Evolutionary conservation across 2,888 invertebrate genomes (phyloP).

Genomic region (Eurois occulta): DNA sequence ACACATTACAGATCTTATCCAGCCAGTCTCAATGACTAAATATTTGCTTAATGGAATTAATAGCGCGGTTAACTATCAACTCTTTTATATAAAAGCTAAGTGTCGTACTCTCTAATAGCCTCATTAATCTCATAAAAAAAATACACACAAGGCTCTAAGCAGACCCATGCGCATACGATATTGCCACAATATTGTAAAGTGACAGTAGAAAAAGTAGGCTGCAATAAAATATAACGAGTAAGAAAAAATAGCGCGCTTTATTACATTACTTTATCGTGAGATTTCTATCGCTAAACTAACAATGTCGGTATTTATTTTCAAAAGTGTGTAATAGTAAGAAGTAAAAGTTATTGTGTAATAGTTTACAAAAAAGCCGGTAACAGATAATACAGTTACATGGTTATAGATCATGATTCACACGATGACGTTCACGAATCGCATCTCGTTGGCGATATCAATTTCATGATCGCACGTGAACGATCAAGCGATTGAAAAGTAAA

Average conservation of each 20-base stretch:
- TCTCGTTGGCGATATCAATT: conserved; percentile 55
- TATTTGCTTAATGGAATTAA: conserved; percentile 60
- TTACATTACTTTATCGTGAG: conserved; percentile 73
- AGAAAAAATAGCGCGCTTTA: conserved; percentile 51
- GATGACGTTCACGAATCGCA: conserved; percentile 56
- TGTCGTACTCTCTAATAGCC: conserved; percentile 51
- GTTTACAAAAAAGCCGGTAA: conserved; percentile 60
- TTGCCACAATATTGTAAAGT: conserved; percentile 37
- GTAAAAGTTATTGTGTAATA: conserved; percentile 69
- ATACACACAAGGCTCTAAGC: conserved; percentile 7
- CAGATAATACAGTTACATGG: conserved; percentile 62
- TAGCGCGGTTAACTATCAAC: conserved; percentile 46
- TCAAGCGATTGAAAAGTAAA: conserved; percentile 44
- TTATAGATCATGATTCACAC: conserved; percentile 55
- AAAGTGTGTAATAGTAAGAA: conserved; percentile 70
- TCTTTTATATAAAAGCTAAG: conserved; percentile 49
- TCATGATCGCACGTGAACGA: conserved; percentile 59
- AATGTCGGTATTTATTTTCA: conserved; percentile 72
- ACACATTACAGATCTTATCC: conserved; percentile 58
- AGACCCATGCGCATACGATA: conserved; percentile 14
- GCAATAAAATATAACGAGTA: conserved; percentile 46
- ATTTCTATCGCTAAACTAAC: conserved; percentile 73
- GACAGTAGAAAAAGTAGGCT: conserved; percentile 44
- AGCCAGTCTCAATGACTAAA: conserved; percentile 51
- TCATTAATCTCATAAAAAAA: conserved; percentile 45